A percentile compares a stretch with the other conserved stretches of the same genome.
Conservation (phyloP, 1,140 invertebrate genomes). For the Temnothorax longispinosus region DNA sequence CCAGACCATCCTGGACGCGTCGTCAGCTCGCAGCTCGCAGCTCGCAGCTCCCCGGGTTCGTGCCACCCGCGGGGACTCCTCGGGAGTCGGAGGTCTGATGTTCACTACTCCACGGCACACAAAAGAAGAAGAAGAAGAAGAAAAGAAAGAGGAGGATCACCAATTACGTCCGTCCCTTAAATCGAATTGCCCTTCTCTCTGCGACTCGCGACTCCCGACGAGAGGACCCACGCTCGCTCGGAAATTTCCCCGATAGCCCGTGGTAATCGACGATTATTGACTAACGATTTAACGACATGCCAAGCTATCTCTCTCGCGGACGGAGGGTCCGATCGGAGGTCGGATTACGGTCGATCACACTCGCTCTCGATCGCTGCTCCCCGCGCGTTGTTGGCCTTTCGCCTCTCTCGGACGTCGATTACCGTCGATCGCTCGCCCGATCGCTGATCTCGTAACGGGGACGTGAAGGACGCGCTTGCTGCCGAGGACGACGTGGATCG, state of each 20-base stretch:
- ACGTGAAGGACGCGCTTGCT: constrained; percentile 22
- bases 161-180: background rate
- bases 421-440: constrained; percentile 23
- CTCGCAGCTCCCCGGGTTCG: constrained; percentile 7
- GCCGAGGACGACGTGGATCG: constrained; percentile 53
- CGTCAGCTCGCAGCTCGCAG: background rate
- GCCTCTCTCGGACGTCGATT: constrained; percentile 24
- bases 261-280: background rate
- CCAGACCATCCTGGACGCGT: constrained; percentile 79
- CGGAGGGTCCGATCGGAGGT: constrained; percentile 31
- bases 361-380: constrained; percentile 26
- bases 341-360: constrained; percentile 26
- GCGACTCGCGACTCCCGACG: background rate
- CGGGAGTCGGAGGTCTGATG: constrained; percentile 10
- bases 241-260: background rate
- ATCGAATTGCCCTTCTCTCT: background rate
- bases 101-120: constrained; percentile 68
- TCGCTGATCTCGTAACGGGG: constrained; percentile 6
- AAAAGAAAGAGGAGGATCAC: background rate
- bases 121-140: constrained; percentile 11
- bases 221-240: constrained; percentile 3
- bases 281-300: background rate
- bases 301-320: constrained; percentile 7
- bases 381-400: constrained; percentile 33
- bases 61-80: constrained; percentile 23